phyloP scores from a whole-genome alignment of 2,888 invertebrate species.

The Scaptomyza flava region DNA sequence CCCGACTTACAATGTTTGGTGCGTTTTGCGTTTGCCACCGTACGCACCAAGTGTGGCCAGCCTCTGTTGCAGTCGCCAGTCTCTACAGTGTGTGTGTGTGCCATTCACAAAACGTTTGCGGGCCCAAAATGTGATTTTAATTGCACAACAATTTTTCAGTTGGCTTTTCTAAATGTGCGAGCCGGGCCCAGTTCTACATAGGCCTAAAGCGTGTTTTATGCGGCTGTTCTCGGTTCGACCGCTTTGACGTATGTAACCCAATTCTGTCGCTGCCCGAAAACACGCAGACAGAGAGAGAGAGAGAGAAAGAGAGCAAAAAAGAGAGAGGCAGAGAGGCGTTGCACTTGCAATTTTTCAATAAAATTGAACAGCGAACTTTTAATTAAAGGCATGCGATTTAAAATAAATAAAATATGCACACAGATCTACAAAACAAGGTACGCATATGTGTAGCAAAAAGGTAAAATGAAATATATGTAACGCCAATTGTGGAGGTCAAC shows the following conservation, averaged over 20 bases:
- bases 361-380: constrained; percentile 56
- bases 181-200: constrained; percentile 71
- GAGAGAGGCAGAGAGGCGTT: constrained; percentile 34
- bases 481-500: constrained; percentile 71
- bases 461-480: constrained; percentile 52
- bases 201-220: constrained; percentile 62
- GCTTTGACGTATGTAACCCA: constrained; percentile 76
- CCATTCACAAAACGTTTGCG: constrained; percentile 66
- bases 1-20: constrained; percentile 5
- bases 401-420: constrained; percentile 45
- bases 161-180: constrained; percentile 40
- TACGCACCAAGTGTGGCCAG: constrained; percentile 60
- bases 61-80: constrained; percentile 40
- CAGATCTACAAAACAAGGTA: constrained; percentile 13
- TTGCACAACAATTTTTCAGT: constrained; percentile 69
- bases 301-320: constrained; percentile 2
- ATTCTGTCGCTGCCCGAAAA: constrained; percentile 69
- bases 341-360: constrained; percentile 60
- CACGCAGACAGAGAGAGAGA: background rate
- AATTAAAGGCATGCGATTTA: constrained; percentile 62
- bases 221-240: constrained; percentile 38
- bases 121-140: constrained; percentile 72
- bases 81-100: constrained; percentile 15
- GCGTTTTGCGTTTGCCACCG: constrained; percentile 15
- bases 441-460: background rate